Evolutionary conservation across 2,113 vertebrate genomes (phyloP).

Genomic region (Daubentonia madagascariensis): DNA sequence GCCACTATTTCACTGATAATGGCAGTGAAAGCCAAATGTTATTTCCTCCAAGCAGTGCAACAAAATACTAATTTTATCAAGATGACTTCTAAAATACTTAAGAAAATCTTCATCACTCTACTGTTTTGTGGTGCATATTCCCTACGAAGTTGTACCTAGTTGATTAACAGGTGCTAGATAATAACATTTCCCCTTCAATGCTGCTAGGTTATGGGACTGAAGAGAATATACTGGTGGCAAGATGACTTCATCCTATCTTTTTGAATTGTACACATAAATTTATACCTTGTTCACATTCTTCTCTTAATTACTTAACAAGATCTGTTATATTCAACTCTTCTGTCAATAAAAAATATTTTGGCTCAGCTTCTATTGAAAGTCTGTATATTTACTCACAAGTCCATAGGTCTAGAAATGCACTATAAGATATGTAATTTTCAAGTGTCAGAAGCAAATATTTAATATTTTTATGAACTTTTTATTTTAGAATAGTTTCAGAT

Average conservation of each 20-base stretch:
- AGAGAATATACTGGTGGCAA: not conserved
- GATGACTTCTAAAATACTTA: slow-evolving; percentile 41
- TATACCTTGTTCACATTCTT: not conserved
- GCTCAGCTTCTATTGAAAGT: not conserved
- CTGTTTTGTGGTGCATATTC: not conserved
- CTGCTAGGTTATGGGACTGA: not conserved
- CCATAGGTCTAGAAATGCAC: not conserved
- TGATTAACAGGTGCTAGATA: slow-evolving; percentile 24
- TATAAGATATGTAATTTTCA: not conserved
- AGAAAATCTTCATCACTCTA: slow-evolving; percentile 15
- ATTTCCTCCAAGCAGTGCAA: not conserved
- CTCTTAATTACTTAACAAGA: not conserved
- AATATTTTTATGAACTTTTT: not conserved
- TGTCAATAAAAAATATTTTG: not conserved
- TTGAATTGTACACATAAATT: slow-evolving; percentile 3
- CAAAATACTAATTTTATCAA: slow-evolving; percentile 43
- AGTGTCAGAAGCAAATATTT: not conserved
- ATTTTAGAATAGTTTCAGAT: not conserved
- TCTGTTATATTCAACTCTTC: not conserved
- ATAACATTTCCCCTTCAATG: not conserved
- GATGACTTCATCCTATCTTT: not conserved
- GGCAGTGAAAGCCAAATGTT: slow-evolving; percentile 32
- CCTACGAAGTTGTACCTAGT: not conserved
- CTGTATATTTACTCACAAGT: not conserved
- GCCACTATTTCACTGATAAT: slow-evolving; percentile 19